Conservation (phyloP, 2,113 vertebrate genomes). For the Podarcis raffonei region DNA sequence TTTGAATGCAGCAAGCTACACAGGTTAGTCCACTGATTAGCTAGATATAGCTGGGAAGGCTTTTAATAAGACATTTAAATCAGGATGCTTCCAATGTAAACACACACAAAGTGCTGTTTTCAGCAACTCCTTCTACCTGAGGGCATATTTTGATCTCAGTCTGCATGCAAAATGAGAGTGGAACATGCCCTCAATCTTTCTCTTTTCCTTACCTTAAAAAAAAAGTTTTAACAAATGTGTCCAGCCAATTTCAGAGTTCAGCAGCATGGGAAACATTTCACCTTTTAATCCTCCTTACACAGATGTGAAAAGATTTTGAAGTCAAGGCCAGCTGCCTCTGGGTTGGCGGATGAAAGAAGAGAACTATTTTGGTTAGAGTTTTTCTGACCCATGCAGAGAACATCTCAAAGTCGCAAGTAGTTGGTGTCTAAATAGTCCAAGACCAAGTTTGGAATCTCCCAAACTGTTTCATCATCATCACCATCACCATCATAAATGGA, state of each 20-base stretch:
- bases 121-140: slow-evolving; percentile 59
- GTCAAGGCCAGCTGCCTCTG: neutral
- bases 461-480: too few relatives aligned
- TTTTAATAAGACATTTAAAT: slow-evolving; percentile 59
- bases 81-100: slow-evolving; percentile 49
- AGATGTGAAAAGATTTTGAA: neutral
- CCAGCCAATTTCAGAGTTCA: slow-evolving; percentile 26
- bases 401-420: neutral
- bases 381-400: accelerated
- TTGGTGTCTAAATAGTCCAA: neutral
- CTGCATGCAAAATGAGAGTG: slow-evolving; percentile 38
- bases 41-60: slow-evolving; percentile 54
- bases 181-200: slow-evolving; percentile 47
- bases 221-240: slow-evolving; percentile 18
- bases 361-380: neutral
- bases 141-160: slow-evolving; percentile 47
- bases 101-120: slow-evolving; percentile 59
- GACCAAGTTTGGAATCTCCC: too few relatives aligned
- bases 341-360: accelerated
- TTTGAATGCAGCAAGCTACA: slow-evolving; percentile 35
- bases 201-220: neutral
- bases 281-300: accelerated
- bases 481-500: neutral
- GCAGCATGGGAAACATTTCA: neutral
- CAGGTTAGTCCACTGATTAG: slow-evolving; percentile 34